Percentiles rank a stretch among this genome's conserved stretches.
phyloP scores from a whole-genome alignment of 2,888 invertebrate species.

The Lasioglossum villosulum region DNA sequence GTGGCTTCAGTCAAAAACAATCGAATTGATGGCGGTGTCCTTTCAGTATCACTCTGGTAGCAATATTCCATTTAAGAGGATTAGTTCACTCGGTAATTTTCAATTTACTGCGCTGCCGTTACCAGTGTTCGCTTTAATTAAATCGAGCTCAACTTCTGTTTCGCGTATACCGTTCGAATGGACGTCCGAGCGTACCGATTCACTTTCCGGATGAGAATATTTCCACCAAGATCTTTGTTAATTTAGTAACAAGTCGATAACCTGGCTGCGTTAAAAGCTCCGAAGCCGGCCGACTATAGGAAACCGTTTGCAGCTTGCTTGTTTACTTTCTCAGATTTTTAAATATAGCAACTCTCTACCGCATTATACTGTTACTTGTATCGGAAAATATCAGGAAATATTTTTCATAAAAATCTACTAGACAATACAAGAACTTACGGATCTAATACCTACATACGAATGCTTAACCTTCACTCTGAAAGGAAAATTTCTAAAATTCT shows the following conservation, averaged over 20 bases:
- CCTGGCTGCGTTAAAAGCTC: background rate
- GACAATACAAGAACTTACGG: background rate
- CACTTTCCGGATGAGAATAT: background rate
- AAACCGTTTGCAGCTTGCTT: background rate
- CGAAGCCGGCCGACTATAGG: background rate
- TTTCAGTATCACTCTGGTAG: conserved; percentile 15
- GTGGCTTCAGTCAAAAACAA: conserved; percentile 55
- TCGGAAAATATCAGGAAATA: background rate
- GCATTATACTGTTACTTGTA: too few relatives aligned
- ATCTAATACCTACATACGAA: background rate
- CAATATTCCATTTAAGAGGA: conserved; percentile 58
- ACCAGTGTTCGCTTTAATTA: conserved; percentile 51
- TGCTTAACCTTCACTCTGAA: too few relatives aligned
- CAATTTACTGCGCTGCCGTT: conserved; percentile 45
- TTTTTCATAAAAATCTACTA: background rate
- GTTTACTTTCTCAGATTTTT: background rate
- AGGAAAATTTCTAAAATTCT: too few relatives aligned
- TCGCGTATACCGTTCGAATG: conserved; percentile 2
- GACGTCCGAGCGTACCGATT: background rate
- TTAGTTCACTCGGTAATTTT: conserved; percentile 58
- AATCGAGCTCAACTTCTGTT: conserved; percentile 36
- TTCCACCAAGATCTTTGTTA: background rate
- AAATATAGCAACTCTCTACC: background rate
- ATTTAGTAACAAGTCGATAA: background rate
- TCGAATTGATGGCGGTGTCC: conserved; percentile 36